These are phyloP conservation scores for Umimayanthus kanabou DNA, from an alignment of 92 coral and sea anemone genomes.

Conservation along the genomic window DNA sequence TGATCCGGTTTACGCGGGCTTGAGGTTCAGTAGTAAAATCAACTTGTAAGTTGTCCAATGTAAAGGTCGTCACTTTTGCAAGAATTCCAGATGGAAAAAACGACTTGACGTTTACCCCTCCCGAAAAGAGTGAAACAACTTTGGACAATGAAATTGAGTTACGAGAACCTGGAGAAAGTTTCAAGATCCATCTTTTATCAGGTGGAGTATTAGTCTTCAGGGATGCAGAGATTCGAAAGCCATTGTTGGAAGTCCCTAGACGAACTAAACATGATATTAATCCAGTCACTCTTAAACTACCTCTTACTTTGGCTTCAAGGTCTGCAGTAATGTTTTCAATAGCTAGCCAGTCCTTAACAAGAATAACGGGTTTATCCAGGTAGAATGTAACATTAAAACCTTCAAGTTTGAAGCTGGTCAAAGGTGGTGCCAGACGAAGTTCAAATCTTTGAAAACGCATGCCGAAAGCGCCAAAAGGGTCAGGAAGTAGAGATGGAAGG, in stretches of 20 bases:
- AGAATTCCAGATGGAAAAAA: conserved; percentile 42
- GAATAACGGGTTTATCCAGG: conserved; percentile 14
- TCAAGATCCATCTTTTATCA: conserved; percentile 38
- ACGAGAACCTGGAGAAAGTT: neutral
- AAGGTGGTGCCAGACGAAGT: conserved; percentile 47
- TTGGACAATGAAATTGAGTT: conserved; percentile 29
- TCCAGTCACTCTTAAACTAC: conserved; percentile 42
- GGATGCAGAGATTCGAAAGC: neutral
- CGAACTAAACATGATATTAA: conserved; percentile 44
- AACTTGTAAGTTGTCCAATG: conserved; percentile 30
- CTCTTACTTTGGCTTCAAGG: conserved; percentile 6
- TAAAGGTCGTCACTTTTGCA: conserved; percentile 42
- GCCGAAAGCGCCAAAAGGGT: conserved; percentile 34
- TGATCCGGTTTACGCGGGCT: conserved; percentile 27
- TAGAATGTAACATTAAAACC: conserved; percentile 37
- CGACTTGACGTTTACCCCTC: conserved; percentile 51
- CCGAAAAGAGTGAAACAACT: conserved; percentile 42
- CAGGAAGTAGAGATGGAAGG: conserved; percentile 48
- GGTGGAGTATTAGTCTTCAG: conserved; percentile 21
- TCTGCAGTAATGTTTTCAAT: conserved; percentile 50
- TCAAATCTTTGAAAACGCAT: conserved; percentile 42
- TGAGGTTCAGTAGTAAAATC: conserved; percentile 40
- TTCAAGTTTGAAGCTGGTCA: conserved; percentile 38
- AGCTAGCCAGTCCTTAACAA: conserved; percentile 52
- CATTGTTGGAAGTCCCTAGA: conserved; percentile 32